A percentile compares a stretch with the other conserved stretches of the same genome.
These are phyloP conservation scores for Aplysina aerophoba DNA, from an alignment of 37 sponge, comb jelly and placozoan species.

Conservation along the genomic window DNA sequence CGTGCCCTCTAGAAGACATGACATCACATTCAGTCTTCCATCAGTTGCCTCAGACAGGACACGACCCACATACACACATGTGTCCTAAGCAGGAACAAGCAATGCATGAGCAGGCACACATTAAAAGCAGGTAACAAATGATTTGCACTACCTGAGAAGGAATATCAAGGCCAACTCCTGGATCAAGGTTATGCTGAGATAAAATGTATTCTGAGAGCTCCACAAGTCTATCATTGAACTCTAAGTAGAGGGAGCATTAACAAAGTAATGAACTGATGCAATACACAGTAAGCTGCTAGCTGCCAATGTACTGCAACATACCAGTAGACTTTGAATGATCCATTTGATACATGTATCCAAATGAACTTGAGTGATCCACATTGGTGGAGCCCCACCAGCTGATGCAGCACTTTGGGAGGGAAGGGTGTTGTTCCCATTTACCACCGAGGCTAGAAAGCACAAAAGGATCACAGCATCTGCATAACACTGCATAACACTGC, in stretches of 20 bases:
- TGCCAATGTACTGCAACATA: no score
- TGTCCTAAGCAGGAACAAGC: conserved; percentile 41
- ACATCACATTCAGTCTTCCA: conserved; percentile 69
- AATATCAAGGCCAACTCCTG: neutral
- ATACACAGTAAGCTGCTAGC: no score
- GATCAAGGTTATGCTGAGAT: neutral
- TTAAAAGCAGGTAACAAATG: neutral
- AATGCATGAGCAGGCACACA: neutral
- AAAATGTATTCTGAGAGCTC: neutral
- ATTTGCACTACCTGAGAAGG: neutral
- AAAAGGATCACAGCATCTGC: no score
- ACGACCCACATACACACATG: conserved; percentile 60
- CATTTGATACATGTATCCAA: no score
- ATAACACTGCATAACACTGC: no score
- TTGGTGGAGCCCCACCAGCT: no score
- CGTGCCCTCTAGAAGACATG: conserved; percentile 70
- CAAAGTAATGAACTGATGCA: no score
- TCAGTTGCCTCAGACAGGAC: conserved; percentile 69
- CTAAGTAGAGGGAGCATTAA: neutral
- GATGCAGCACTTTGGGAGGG: no score
- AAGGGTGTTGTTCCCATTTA: no score
- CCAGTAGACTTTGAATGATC: no score
- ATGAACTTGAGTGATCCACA: no score
- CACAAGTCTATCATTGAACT: neutral
- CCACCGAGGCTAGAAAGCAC: no score